A percentile compares a stretch with the other conserved stretches of the same genome.
Evolutionary conservation across 2,888 invertebrate species (phyloP).

Genomic region (Steromphala cineraria): DNA sequence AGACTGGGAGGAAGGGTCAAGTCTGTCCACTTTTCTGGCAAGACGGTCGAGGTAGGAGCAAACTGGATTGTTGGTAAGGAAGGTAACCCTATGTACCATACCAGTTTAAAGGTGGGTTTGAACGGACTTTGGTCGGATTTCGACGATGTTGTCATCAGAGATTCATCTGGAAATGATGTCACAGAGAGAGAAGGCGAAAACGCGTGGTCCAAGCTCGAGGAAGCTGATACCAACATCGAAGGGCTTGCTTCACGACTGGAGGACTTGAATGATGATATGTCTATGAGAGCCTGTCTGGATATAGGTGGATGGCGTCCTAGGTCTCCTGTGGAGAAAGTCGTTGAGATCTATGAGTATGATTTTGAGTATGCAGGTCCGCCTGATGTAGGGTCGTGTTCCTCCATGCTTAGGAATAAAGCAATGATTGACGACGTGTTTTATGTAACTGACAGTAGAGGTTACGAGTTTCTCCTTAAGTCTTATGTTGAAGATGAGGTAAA

Average conservation of each 20-base stretch:
- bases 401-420: background rate
- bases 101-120: constrained; percentile 17
- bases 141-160: constrained; percentile 16
- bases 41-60: constrained; percentile 35
- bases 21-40: constrained; percentile 18
- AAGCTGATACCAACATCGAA: background rate
- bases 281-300: background rate
- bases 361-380: background rate
- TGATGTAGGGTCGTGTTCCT: background rate
- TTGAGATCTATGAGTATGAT: background rate
- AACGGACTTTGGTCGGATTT: constrained; percentile 1
- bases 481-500: background rate
- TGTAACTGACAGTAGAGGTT: constrained; percentile 29
- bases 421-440: background rate
- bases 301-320: background rate
- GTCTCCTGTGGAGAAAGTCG: background rate
- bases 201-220: background rate
- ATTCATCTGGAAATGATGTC: constrained; percentile 25
- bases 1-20: constrained; percentile 37
- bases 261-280: background rate
- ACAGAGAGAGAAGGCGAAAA: constrained; percentile 18
- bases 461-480: constrained; percentile 13
- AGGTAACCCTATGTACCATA: constrained; percentile 33
- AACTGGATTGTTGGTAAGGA: constrained; percentile 34
- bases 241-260: background rate